Conservation (phyloP, 2,797 vertebrate genomes). For the Peromyscus aztecus region DNA sequence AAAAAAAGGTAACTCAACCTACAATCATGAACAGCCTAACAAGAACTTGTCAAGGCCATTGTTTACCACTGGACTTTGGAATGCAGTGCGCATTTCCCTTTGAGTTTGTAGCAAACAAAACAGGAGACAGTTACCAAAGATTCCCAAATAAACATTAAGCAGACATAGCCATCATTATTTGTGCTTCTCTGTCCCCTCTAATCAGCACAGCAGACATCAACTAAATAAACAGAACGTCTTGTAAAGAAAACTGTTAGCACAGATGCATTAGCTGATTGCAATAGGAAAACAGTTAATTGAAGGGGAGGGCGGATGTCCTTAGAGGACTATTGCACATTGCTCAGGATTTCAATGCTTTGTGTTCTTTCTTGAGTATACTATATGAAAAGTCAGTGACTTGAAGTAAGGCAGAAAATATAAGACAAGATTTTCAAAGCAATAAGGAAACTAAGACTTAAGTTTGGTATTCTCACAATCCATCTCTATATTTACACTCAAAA, state of each 20-base stretch:
- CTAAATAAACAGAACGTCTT: conserved; percentile 62
- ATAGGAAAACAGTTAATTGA: conserved; percentile 21
- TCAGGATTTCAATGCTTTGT: conserved; percentile 13
- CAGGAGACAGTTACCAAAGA: neutral
- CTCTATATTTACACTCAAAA: neutral
- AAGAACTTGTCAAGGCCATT: neutral
- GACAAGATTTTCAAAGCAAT: neutral
- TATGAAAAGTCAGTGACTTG: neutral
- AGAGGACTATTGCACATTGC: neutral
- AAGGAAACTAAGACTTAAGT: neutral
- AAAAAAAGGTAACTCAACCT: neutral
- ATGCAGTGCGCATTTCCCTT: fast-evolving
- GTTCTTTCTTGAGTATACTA: neutral
- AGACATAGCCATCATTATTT: conserved; percentile 28
- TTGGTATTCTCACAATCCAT: neutral
- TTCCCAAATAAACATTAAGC: neutral
- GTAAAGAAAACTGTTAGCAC: conserved; percentile 31
- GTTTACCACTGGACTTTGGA: neutral
- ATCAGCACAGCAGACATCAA: conserved; percentile 38
- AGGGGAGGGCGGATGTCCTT: neutral
- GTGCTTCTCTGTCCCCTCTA: conserved; percentile 26
- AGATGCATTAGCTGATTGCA: neutral
- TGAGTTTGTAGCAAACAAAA: neutral
- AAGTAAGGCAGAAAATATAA: conserved; percentile 18
- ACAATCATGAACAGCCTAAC: neutral